Percentiles rank a stretch among this genome's conserved stretches.
Evolutionary conservation across 2,113 vertebrate species (phyloP).

Genomic region (Ctenomys sociabilis): DNA sequence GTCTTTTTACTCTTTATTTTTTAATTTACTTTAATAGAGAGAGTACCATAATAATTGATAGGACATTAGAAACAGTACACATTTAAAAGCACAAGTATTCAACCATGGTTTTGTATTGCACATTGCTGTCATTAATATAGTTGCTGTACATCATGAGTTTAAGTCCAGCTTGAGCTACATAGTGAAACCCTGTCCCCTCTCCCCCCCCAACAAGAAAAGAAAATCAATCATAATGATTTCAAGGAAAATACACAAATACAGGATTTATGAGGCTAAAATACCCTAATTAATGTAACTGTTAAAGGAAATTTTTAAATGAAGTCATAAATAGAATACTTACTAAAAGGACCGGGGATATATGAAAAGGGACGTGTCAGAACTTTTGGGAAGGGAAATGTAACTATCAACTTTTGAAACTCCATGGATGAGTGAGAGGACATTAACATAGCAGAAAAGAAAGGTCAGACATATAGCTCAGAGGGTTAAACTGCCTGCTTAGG

Average conservation of each 20-base stretch:
- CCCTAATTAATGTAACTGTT: not conserved
- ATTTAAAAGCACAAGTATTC: too few species aligned
- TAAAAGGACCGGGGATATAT: not conserved
- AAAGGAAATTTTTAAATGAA: slow-evolving; percentile 30
- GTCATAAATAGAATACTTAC: not conserved
- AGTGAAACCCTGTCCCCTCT: not conserved
- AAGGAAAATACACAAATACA: slow-evolving; percentile 36
- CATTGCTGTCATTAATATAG: too few species aligned
- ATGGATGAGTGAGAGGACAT: not conserved
- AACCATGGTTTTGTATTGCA: too few species aligned
- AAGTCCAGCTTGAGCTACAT: not conserved
- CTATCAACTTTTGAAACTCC: not conserved
- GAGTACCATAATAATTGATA: too few species aligned
- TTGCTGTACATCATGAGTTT: not conserved
- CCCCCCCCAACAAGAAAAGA: not conserved
- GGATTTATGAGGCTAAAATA: not conserved
- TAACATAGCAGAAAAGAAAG: not conserved
- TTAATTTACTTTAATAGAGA: too few species aligned
- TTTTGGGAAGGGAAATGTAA: not conserved
- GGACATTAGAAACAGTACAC: too few species aligned
- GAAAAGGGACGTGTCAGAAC: not conserved
- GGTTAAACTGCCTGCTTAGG: too few species aligned
- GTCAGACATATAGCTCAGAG: too few species aligned
- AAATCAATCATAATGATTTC: not conserved
- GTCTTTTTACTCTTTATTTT: too few species aligned